phyloP scores from a whole-genome alignment of 2,888 invertebrate species.

The Cactoblastis cactorum region DNA sequence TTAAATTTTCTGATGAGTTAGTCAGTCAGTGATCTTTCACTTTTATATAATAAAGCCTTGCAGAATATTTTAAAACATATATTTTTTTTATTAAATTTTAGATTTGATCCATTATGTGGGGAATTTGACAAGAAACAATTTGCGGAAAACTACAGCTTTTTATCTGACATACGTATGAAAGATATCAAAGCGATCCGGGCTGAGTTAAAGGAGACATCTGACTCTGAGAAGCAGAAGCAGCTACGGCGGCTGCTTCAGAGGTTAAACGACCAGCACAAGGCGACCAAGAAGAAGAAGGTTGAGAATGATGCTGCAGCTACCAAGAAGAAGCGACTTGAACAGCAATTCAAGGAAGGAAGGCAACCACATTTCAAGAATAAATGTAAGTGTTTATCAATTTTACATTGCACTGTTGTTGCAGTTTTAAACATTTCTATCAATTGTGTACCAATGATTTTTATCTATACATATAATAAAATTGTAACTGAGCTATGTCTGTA shows the following conservation, averaged over 20 bases:
- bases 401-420: too few relatives aligned
- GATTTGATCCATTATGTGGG: slow-evolving; percentile 87
- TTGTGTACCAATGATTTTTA: too few relatives aligned
- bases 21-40: too few relatives aligned
- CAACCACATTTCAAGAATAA: slow-evolving; percentile 83
- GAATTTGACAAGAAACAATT: slow-evolving; percentile 87
- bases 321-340: slow-evolving; percentile 74
- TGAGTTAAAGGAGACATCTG: slow-evolving; percentile 79
- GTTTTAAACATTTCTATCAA: too few relatives aligned
- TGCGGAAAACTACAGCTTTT: slow-evolving; percentile 87
- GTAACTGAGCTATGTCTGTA: too few relatives aligned
- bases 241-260: slow-evolving; percentile 86
- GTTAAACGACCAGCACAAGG: slow-evolving; percentile 88
- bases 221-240: slow-evolving; percentile 81
- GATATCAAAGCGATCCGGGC: slow-evolving; percentile 83
- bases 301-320: slow-evolving; percentile 76
- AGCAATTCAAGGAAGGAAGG: slow-evolving; percentile 81
- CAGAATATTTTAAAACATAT: too few relatives aligned
- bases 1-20: too few relatives aligned
- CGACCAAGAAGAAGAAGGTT: slow-evolving; percentile 77
- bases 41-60: too few relatives aligned
- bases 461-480: too few relatives aligned
- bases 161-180: slow-evolving; percentile 83
- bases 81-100: slow-evolving; percentile 11
- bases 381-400: slow-evolving; percentile 50